phyloP scores from a whole-genome alignment of 2,888 invertebrate species.

The Criorhina ranunculi region DNA sequence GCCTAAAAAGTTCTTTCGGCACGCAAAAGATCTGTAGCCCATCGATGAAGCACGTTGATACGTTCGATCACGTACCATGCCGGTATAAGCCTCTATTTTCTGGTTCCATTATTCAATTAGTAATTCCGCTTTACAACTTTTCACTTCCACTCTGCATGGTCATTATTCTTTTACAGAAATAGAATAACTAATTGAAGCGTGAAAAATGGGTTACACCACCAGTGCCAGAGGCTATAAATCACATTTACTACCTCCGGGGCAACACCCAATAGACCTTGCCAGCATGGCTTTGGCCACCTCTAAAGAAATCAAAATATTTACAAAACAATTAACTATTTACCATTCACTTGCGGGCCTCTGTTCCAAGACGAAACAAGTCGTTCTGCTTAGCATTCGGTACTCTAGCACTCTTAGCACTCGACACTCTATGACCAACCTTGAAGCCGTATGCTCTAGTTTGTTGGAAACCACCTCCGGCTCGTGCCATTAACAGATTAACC shows the following conservation, averaged over 20 bases:
- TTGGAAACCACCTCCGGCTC: slow-evolving; percentile 66
- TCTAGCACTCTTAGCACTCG: not conserved
- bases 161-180: not conserved
- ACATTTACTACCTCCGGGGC: slow-evolving; percentile 51
- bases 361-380: slow-evolving; percentile 43
- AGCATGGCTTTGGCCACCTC: slow-evolving; percentile 8
- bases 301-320: slow-evolving; percentile 62
- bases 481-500: slow-evolving; percentile 63
- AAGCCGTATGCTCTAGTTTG: slow-evolving; percentile 63
- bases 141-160: slow-evolving; percentile 9
- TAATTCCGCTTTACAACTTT: slow-evolving; percentile 6
- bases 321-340: slow-evolving; percentile 57
- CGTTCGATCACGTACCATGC: too few species aligned
- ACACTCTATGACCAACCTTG: slow-evolving; percentile 54
- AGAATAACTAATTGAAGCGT: slow-evolving; percentile 49
- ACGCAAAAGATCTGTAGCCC: too few species aligned
- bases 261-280: slow-evolving; percentile 66
- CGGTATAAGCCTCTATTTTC: not conserved
- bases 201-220: slow-evolving; percentile 45
- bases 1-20: too few species aligned
- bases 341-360: slow-evolving; percentile 63
- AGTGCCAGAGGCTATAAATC: slow-evolving; percentile 50
- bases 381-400: slow-evolving; percentile 11
- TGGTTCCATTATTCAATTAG: slow-evolving; percentile 3
- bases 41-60: too few species aligned